These are phyloP conservation scores for Heliconius aoede DNA, from an alignment of 2,888 invertebrate genomes.

Conservation along the genomic window DNA sequence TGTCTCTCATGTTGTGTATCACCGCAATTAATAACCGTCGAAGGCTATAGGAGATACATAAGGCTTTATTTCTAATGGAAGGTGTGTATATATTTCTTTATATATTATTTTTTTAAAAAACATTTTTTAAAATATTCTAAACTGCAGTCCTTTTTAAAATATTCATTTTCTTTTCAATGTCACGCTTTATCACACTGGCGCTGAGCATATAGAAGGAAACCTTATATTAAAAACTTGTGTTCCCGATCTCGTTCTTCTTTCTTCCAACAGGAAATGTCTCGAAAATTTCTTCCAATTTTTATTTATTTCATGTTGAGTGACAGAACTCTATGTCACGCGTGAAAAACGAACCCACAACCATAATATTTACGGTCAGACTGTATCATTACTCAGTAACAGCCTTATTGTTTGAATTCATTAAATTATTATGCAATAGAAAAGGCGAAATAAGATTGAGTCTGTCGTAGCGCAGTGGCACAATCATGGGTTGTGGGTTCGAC, in stretches of 20 bases:
- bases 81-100: neutral
- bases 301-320: neutral
- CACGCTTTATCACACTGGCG: neutral
- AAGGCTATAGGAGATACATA: slow-evolving; percentile 6
- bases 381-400: neutral
- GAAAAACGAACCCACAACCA: neutral
- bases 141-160: too few species aligned
- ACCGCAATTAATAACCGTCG: slow-evolving; percentile 27
- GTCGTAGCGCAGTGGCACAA: too few species aligned
- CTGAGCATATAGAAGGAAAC: neutral
- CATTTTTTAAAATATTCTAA: too few species aligned
- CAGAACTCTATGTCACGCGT: neutral
- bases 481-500: too few species aligned
- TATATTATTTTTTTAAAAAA: neutral
- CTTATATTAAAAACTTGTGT: neutral
- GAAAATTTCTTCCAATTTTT: neutral
- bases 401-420: too few species aligned
- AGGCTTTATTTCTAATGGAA: neutral
- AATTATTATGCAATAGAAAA: too few species aligned
- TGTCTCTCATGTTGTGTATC: slow-evolving; percentile 24
- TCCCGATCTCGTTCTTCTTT: too few species aligned
- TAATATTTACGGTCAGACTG: neutral
- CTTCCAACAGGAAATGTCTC: too few species aligned
- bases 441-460: too few species aligned
- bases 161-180: too few species aligned